These are phyloP conservation scores for Psococerastis gibbosa DNA, from an alignment of 2,888 invertebrate genomes.

Conservation along the genomic window DNA sequence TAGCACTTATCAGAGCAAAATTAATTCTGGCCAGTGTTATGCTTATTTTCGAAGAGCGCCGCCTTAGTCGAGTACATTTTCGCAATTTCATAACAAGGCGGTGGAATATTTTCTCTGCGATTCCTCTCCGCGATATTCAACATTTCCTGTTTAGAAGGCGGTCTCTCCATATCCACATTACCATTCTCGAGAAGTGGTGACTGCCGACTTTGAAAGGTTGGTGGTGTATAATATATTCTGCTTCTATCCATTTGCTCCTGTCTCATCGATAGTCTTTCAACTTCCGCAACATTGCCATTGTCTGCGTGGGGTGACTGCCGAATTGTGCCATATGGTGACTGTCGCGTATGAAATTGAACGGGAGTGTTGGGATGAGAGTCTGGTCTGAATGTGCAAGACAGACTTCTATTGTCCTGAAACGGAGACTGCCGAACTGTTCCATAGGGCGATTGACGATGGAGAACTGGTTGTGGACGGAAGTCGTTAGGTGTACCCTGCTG, in stretches of 20 bases:
- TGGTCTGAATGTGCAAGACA: too few species aligned
- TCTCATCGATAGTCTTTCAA: too few species aligned
- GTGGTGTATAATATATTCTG: too few species aligned
- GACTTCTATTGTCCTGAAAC: too few species aligned
- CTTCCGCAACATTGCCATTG: too few species aligned
- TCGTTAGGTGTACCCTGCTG: too few species aligned
- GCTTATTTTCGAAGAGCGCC: conserved; percentile 1
- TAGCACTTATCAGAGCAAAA: too few species aligned
- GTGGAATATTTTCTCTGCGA: conserved; percentile 2
- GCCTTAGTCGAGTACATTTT: conserved; percentile 9
- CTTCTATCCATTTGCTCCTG: too few species aligned
- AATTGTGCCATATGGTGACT: background rate
- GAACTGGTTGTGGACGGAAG: background rate
- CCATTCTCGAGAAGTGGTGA: background rate
- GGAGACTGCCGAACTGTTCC: background rate
- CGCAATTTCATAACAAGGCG: conserved; percentile 6
- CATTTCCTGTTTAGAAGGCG: conserved; percentile 8
- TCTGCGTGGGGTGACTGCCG: background rate
- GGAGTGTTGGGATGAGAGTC: too few species aligned
- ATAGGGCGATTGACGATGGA: background rate
- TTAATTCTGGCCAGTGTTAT: background rate
- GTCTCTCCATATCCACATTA: background rate
- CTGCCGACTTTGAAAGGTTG: too few species aligned
- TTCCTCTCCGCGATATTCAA: background rate
- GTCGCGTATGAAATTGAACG: too few species aligned